These are phyloP conservation scores for Ceratosolen solmsi DNA, from an alignment of 1,140 invertebrate genomes.

Conservation along the genomic window DNA sequence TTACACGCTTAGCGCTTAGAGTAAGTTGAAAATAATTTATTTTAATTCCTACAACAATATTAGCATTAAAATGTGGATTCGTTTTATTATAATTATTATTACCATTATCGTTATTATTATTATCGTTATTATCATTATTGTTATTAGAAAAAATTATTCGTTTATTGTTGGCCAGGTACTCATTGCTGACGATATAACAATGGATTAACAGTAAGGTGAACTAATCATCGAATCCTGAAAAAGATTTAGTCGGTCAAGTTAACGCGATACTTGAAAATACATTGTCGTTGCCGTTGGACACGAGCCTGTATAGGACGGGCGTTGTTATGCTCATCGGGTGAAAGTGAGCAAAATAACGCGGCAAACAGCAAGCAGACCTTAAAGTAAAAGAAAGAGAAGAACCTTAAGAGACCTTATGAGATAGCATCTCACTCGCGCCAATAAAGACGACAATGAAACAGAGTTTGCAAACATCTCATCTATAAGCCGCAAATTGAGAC, in stretches of 20 bases:
- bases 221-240: too few relatives aligned
- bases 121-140: too few relatives aligned
- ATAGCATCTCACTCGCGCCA: constrained; percentile 3
- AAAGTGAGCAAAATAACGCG: constrained; percentile 1
- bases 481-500: constrained; percentile 45
- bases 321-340: neutral
- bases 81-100: too few relatives aligned
- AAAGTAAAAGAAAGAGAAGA: constrained; percentile 17
- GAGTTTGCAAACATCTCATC: constrained; percentile 27
- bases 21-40: too few relatives aligned
- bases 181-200: too few relatives aligned
- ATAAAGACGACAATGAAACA: constrained; percentile 37
- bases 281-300: neutral
- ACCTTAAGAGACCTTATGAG: neutral
- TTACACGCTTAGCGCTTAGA: neutral
- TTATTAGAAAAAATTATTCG: too few relatives aligned
- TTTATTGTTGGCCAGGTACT: too few relatives aligned
- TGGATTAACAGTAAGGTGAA: too few relatives aligned
- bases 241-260: too few relatives aligned
- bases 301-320: neutral
- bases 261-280: neutral
- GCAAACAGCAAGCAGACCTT: neutral
- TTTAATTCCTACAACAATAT: too few relatives aligned
- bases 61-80: too few relatives aligned
- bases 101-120: too few relatives aligned